Percentiles rank a stretch among this genome's conserved stretches.
These are phyloP conservation scores for Coranthus polyacanthus DNA, from an alignment of 2,797 vertebrate genomes.

Conservation along the genomic window DNA sequence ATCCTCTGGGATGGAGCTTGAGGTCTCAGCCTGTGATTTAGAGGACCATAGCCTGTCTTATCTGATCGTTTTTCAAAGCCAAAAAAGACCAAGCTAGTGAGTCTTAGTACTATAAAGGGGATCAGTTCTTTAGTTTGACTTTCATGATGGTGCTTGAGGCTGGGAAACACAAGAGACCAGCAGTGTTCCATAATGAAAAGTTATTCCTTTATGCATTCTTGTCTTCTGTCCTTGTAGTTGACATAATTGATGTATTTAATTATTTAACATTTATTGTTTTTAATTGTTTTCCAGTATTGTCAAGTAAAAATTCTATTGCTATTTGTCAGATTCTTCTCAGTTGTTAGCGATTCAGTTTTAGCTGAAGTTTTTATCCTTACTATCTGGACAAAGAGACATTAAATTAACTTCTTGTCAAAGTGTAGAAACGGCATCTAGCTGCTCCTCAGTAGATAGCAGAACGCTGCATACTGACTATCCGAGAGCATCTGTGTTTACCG, in stretches of 20 bases:
- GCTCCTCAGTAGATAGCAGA: slow-evolving; percentile 68
- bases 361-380: slow-evolving; percentile 33
- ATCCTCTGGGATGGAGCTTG: slow-evolving; percentile 65
- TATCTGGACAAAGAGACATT: slow-evolving; percentile 43
- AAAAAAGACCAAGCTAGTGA: slow-evolving; percentile 62
- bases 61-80: slow-evolving; percentile 75
- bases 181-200: slow-evolving; percentile 57
- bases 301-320: background rate
- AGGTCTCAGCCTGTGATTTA: slow-evolving; percentile 74
- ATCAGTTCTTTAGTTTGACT: slow-evolving; percentile 57
- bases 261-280: slow-evolving; percentile 13
- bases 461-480: slow-evolving; percentile 48
- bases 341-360: slow-evolving; percentile 27
- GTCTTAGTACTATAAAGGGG: slow-evolving; percentile 67
- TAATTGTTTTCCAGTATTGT: background rate
- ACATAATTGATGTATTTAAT: slow-evolving; percentile 13
- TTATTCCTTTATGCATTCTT: slow-evolving; percentile 55
- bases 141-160: slow-evolving; percentile 60
- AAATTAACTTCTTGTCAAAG: slow-evolving; percentile 57
- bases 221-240: slow-evolving; percentile 27
- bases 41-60: slow-evolving; percentile 68
- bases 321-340: background rate
- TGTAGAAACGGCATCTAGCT: slow-evolving; percentile 62
- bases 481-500: slow-evolving; percentile 73
- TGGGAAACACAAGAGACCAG: slow-evolving; percentile 49